Conservation (phyloP, 2,797 vertebrate genomes). For the Betta splendens region DNA sequence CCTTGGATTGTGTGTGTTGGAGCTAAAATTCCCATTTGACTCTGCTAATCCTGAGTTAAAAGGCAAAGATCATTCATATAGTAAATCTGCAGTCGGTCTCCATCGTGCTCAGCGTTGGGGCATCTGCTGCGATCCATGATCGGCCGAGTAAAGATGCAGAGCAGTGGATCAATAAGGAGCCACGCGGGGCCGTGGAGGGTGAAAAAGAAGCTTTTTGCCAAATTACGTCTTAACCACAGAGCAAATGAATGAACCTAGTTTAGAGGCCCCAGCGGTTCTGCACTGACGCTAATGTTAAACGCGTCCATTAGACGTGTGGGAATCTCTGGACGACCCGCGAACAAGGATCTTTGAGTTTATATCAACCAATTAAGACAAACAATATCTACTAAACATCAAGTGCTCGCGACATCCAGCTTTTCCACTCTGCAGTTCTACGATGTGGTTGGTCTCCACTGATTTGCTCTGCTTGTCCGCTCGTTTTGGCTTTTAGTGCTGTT, state of each 20-base stretch:
- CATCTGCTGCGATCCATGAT: constrained; percentile 20
- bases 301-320: neutral
- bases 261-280: constrained; percentile 1
- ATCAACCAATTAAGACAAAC: constrained; percentile 1
- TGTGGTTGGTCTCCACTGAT: too few species aligned
- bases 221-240: constrained; percentile 6
- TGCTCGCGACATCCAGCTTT: too few species aligned
- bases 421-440: too few species aligned
- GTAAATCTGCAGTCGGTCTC: constrained; percentile 35
- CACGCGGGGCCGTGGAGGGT: constrained; percentile 10
- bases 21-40: constrained; percentile 40
- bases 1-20: constrained; percentile 33
- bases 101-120: constrained; percentile 10
- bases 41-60: constrained; percentile 43
- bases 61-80: constrained; percentile 17
- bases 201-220: constrained; percentile 24
- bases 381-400: neutral
- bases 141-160: constrained; percentile 14
- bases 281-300: constrained; percentile 2
- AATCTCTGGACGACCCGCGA: neutral
- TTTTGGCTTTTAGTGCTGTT: too few species aligned
- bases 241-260: constrained; percentile 23
- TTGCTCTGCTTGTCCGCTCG: too few species aligned
- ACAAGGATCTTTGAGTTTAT: neutral
- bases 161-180: constrained; percentile 29